Percentiles rank a stretch among this genome's conserved stretches.
These are phyloP conservation scores for Deroplatys truncata DNA, from an alignment of 2,888 invertebrate genomes.

Conservation along the genomic window DNA sequence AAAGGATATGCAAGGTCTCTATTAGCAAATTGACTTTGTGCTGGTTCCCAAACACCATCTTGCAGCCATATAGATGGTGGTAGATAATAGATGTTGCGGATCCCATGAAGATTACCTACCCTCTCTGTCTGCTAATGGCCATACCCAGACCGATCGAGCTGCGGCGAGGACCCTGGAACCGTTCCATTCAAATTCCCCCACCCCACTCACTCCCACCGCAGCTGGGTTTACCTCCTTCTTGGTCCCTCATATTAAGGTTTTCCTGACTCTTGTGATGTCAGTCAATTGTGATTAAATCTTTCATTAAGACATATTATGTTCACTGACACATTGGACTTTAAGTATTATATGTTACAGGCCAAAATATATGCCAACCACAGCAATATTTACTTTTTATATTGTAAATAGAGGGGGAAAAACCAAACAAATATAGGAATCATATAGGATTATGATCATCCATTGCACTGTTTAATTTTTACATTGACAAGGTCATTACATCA, in stretches of 20 bases:
- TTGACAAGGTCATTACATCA: too few species aligned
- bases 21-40: not conserved
- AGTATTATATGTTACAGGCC: too few species aligned
- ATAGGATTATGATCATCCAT: too few species aligned
- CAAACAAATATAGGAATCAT: too few species aligned
- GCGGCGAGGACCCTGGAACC: not conserved
- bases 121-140: not conserved
- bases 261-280: not conserved
- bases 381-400: too few species aligned
- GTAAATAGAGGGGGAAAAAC: too few species aligned
- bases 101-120: not conserved
- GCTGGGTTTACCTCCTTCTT: not conserved
- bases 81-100: not conserved
- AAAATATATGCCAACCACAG: too few species aligned
- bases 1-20: not conserved
- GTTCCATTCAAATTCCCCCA: not conserved
- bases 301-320: not conserved
- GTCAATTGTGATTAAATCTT: not conserved
- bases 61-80: not conserved
- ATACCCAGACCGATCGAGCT: not conserved
- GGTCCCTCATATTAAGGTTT: not conserved
- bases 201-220: not conserved
- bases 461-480: too few species aligned
- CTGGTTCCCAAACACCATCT: not conserved
- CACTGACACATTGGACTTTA: too few species aligned